Evolutionary conservation across 53 echinoderm and acorn worm species (phyloP).

Genomic region (Echinometra lucunter): DNA sequence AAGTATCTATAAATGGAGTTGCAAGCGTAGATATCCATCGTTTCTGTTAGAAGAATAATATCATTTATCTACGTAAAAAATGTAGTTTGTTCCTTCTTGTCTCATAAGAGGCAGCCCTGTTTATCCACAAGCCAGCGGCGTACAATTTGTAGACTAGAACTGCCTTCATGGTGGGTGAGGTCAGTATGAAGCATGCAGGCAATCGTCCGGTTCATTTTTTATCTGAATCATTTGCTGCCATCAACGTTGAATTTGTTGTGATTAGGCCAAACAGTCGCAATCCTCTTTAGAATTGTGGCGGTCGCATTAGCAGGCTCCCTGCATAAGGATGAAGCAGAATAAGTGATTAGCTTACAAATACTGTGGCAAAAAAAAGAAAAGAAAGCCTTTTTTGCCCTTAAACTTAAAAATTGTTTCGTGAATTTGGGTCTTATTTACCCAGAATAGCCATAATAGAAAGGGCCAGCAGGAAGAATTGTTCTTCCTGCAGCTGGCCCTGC

Average conservation of each 20-base stretch:
- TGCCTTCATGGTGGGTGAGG: not conserved
- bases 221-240: not conserved
- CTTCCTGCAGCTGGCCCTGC: too few relatives aligned
- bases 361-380: too few relatives aligned
- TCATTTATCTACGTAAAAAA: too few relatives aligned
- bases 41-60: too few relatives aligned
- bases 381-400: too few relatives aligned
- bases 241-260: not conserved
- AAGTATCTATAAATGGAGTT: not conserved
- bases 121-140: too few relatives aligned
- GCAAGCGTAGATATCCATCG: not conserved
- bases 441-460: too few relatives aligned
- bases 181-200: not conserved
- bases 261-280: not conserved
- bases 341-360: not conserved
- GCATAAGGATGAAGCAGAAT: not conserved
- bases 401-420: too few relatives aligned
- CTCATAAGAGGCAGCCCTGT: not conserved
- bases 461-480: too few relatives aligned
- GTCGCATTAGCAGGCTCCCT: conserved; percentile 17
- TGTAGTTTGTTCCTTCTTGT: not conserved
- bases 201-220: too few relatives aligned
- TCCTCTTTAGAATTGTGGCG: conserved; percentile 3
- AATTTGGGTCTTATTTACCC: too few relatives aligned
- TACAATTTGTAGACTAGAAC: not conserved